Conservation (phyloP, 2,113 vertebrate genomes). For the Rhombomys opimus region DNA sequence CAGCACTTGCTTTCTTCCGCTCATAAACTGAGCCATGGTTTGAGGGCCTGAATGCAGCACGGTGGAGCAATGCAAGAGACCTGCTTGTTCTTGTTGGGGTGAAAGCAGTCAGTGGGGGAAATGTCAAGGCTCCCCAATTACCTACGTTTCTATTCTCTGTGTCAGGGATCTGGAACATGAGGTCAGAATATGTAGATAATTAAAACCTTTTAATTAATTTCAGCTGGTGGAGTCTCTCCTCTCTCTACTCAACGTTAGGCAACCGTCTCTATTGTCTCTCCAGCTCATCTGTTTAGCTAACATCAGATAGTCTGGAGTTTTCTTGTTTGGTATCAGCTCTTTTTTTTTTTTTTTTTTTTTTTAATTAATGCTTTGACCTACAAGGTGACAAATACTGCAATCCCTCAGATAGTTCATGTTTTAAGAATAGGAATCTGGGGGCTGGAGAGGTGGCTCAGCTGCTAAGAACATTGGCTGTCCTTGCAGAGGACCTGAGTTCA, state of each 20-base stretch:
- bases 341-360: neutral
- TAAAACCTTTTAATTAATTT: slow-evolving; percentile 43
- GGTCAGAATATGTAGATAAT: slow-evolving; percentile 27
- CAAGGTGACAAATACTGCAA: neutral
- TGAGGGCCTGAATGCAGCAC: neutral
- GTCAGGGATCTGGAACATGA: slow-evolving; percentile 52
- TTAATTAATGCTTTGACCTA: neutral
- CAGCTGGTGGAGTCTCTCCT: neutral
- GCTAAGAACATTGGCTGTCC: too few relatives aligned
- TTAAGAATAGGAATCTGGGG: neutral
- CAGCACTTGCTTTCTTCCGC: neutral
- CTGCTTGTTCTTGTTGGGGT: neutral
- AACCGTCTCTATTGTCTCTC: neutral
- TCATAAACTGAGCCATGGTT: neutral
- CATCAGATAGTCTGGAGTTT: neutral
- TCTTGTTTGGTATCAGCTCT: fast-evolving
- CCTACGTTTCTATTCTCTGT: neutral
- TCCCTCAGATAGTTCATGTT: neutral
- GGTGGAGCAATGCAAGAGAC: neutral
- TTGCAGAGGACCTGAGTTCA: neutral
- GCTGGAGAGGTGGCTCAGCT: neutral
- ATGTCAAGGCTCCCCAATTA: neutral
- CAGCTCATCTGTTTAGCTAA: neutral
- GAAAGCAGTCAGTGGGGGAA: slow-evolving; percentile 26
- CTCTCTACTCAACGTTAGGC: slow-evolving; percentile 23